Percentiles rank a stretch among this genome's conserved stretches.
These are phyloP conservation scores for Donacobius atricapilla DNA, from an alignment of 2,113 vertebrate genomes.

Conservation along the genomic window DNA sequence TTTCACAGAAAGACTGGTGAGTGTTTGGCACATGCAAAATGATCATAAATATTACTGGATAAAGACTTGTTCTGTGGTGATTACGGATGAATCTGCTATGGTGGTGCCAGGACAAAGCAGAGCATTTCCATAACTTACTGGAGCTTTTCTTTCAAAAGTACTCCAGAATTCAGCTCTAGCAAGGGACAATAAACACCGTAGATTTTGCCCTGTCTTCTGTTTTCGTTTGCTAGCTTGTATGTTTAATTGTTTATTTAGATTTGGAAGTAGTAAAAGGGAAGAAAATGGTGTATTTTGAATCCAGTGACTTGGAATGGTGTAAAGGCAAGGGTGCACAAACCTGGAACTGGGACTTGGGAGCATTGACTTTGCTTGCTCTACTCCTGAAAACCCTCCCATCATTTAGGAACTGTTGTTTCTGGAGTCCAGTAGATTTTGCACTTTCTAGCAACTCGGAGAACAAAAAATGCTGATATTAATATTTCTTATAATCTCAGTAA, in stretches of 20 bases:
- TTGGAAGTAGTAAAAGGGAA: background rate
- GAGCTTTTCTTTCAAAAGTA: background rate
- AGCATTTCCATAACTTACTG: background rate
- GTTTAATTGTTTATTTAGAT: background rate
- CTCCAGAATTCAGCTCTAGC: background rate
- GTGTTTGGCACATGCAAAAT: conserved; percentile 3
- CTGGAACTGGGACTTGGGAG: accelerated
- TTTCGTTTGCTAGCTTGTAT: background rate
- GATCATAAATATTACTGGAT: background rate
- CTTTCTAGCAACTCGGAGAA: background rate
- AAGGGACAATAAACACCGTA: background rate
- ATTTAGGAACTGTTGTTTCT: background rate
- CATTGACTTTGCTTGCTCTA: background rate
- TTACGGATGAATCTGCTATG: background rate
- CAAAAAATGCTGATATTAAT: background rate
- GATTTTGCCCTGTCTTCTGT: background rate
- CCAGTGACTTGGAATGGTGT: background rate
- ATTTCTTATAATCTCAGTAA: background rate
- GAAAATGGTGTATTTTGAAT: background rate
- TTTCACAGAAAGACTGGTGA: conserved; percentile 98
- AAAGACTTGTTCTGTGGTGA: background rate
- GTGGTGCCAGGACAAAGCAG: background rate
- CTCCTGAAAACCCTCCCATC: background rate
- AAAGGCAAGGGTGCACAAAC: background rate
- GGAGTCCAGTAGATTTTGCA: background rate